Percentiles rank a stretch among this genome's conserved stretches.
Conservation (phyloP, 2,888 invertebrate species). For the Actias luna region DNA sequence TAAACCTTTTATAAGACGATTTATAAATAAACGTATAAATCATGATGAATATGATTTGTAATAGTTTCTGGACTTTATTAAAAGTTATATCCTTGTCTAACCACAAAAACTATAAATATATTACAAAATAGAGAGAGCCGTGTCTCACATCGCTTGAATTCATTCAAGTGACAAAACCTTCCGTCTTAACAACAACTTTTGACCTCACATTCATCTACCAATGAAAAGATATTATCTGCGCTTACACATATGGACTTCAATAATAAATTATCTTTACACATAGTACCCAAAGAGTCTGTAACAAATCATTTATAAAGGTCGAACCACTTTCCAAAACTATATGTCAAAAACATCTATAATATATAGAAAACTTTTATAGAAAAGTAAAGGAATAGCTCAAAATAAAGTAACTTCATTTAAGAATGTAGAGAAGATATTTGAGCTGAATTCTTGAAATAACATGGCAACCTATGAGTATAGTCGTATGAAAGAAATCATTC, state of each 20-base stretch:
- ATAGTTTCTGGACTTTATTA: neutral
- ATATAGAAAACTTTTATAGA: too few relatives aligned
- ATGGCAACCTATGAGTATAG: too few relatives aligned
- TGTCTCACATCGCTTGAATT: neutral
- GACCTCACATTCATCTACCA: neutral
- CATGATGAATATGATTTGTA: neutral
- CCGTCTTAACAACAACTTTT: neutral
- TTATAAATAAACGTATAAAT: neutral
- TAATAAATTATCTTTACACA: neutral
- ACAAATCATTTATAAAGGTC: neutral
- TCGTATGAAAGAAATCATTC: neutral
- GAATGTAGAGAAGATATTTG: neutral
- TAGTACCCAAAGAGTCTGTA: neutral
- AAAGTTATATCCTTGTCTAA: neutral
- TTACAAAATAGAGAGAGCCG: neutral
- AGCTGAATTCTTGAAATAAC: neutral
- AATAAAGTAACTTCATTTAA: too few relatives aligned
- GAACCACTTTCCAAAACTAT: conserved; percentile 39
- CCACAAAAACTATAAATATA: neutral
- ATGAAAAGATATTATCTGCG: neutral
- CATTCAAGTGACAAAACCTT: neutral
- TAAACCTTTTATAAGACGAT: neutral
- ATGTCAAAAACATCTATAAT: conserved; percentile 32
- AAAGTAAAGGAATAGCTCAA: too few relatives aligned
- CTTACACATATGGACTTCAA: neutral